Percentiles rank a stretch among this genome's conserved stretches.
These are phyloP conservation scores for Pogonus chalceus DNA, from an alignment of 1,140 invertebrate genomes.

Conservation along the genomic window DNA sequence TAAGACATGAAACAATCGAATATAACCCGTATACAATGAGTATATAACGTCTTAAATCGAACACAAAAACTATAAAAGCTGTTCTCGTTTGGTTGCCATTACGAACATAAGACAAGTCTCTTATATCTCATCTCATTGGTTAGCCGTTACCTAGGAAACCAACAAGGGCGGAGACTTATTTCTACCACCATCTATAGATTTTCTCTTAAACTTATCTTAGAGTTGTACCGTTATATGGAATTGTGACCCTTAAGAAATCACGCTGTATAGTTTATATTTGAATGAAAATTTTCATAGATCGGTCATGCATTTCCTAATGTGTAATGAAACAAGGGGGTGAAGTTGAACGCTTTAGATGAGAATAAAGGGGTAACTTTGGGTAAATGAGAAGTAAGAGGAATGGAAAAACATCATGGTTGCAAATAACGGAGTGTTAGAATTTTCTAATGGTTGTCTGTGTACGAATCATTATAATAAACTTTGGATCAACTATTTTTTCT, in stretches of 20 bases:
- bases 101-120: neutral
- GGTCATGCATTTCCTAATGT: neutral
- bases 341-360: neutral
- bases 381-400: neutral
- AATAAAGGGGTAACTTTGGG: neutral
- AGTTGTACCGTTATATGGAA: too few species aligned
- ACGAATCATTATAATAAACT: too few species aligned
- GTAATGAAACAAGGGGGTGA: neutral
- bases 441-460: too few species aligned
- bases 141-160: neutral
- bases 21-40: too few species aligned
- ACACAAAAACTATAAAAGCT: too few species aligned
- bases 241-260: too few species aligned
- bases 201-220: constrained; percentile 6
- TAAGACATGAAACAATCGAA: too few species aligned
- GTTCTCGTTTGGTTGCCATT: too few species aligned
- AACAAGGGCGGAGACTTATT: constrained; percentile 1
- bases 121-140: constrained; percentile 3
- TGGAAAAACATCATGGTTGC: neutral
- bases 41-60: too few species aligned
- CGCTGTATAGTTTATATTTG: too few species aligned
- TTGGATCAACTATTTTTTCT: too few species aligned
- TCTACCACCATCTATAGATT: neutral
- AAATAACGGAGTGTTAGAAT: too few species aligned
- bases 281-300: neutral